Evolutionary conservation across 2,797 vertebrate species (phyloP).

Genomic region (Eleutherodactylus coqui): DNA sequence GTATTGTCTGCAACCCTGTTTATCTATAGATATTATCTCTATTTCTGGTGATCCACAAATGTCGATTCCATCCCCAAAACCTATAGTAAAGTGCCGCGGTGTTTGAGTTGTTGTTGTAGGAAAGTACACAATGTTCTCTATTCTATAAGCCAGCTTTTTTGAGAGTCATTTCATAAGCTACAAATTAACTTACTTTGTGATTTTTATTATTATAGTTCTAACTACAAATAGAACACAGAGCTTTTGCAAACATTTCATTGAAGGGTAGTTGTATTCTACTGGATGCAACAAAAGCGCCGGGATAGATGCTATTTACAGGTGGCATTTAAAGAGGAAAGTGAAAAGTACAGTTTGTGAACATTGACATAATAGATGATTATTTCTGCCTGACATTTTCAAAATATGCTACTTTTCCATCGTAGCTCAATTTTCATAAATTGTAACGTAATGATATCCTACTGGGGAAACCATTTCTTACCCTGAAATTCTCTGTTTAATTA

Average conservation of each 20-base stretch:
- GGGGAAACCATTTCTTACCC: slow-evolving; percentile 26
- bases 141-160: slow-evolving; percentile 14
- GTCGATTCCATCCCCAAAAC: no score
- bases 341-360: slow-evolving; percentile 41
- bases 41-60: no score
- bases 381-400: slow-evolving; percentile 50
- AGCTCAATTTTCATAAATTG: slow-evolving; percentile 43
- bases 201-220: neutral
- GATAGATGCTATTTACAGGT: slow-evolving; percentile 21
- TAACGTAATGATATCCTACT: slow-evolving; percentile 48
- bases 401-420: slow-evolving; percentile 29
- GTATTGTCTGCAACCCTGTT: no score
- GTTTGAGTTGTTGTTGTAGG: neutral
- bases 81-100: no score
- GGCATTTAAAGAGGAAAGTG: slow-evolving; percentile 14
- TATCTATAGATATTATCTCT: no score
- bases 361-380: slow-evolving; percentile 49
- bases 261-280: neutral
- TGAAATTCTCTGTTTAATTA: slow-evolving; percentile 50
- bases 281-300: slow-evolving; percentile 5
- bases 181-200: slow-evolving; percentile 1
- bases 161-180: neutral
- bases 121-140: neutral
- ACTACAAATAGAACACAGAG: neutral
- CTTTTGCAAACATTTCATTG: slow-evolving; percentile 10